These are phyloP conservation scores for Rotaria socialis DNA, from an alignment of 2,888 invertebrate genomes.

Conservation along the genomic window DNA sequence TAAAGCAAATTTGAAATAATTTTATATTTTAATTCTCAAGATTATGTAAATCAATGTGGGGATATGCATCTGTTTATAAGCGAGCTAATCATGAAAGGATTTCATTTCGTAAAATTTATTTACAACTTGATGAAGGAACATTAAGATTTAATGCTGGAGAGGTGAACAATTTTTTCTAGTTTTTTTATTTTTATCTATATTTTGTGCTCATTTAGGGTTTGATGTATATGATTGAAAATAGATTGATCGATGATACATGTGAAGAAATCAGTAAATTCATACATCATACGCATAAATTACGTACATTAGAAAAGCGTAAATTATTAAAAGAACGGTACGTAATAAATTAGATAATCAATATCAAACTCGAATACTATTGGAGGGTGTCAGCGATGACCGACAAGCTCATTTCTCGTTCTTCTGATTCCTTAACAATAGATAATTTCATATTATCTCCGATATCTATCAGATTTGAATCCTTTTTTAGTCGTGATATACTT, in stretches of 20 bases:
- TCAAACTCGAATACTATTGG: too few relatives aligned
- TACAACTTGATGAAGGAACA: constrained; percentile 61
- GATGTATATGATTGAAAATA: constrained; percentile 57
- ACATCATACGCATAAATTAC: constrained; percentile 51
- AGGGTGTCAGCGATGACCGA: too few relatives aligned
- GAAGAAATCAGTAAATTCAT: constrained; percentile 60
- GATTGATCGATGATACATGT: constrained; percentile 57
- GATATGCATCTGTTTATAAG: constrained; percentile 58
- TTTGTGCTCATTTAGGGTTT: constrained; percentile 55
- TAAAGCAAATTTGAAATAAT: not conserved
- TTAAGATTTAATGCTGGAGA: constrained; percentile 60
- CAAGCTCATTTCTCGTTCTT: too few relatives aligned
- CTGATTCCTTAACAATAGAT: not conserved
- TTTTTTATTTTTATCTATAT: not conserved
- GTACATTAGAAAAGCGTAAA: constrained; percentile 52
- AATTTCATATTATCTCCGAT: not conserved
- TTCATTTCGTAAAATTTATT: constrained; percentile 55
- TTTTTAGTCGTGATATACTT: constrained; percentile 54
- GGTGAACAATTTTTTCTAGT: not conserved
- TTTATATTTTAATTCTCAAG: constrained; percentile 50
- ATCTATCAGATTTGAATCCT: not conserved
- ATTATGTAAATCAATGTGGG: constrained; percentile 55
- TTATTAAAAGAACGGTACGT: constrained; percentile 58
- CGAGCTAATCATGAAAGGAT: constrained; percentile 51
- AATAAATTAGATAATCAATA: too few relatives aligned